Conservation (phyloP, 1,140 invertebrate genomes). For the Araneus ventricosus region DNA sequence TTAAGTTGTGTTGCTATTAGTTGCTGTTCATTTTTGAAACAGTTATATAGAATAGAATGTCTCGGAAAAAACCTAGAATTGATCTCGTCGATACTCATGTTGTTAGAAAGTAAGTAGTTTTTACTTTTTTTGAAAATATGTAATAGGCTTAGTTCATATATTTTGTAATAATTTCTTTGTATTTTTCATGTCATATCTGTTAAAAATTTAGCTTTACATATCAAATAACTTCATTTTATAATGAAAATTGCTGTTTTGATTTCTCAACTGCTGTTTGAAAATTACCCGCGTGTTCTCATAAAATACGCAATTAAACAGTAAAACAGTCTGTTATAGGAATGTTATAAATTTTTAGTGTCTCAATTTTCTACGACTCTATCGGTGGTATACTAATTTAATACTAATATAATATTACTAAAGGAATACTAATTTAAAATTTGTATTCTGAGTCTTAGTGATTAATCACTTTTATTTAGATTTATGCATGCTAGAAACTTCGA, state of each 20-base stretch:
- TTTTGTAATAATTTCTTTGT: neutral
- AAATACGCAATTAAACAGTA: neutral
- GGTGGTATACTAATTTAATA: no score
- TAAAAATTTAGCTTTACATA: no score
- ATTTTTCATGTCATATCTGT: neutral
- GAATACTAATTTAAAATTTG: no score
- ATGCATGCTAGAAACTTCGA: no score
- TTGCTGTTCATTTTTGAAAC: neutral
- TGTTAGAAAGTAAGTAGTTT: slow-evolving; percentile 57
- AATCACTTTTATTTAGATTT: no score
- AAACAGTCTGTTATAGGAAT: no score
- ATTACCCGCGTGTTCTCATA: neutral
- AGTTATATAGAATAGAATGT: neutral
- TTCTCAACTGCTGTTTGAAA: neutral
- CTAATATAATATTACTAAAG: no score
- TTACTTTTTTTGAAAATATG: neutral
- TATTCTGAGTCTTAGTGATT: no score
- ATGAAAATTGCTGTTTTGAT: neutral
- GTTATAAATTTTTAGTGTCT: no score
- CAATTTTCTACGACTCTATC: no score
- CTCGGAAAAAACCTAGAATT: slow-evolving; percentile 54
- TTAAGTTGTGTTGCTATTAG: neutral
- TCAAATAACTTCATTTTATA: neutral
- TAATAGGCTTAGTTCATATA: slow-evolving; percentile 11
- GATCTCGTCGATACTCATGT: slow-evolving; percentile 62